A percentile compares a stretch with the other conserved stretches of the same genome.
These are phyloP conservation scores for Orthonychiurus folsomi DNA, from an alignment of 2,888 invertebrate genomes.

Conservation along the genomic window DNA sequence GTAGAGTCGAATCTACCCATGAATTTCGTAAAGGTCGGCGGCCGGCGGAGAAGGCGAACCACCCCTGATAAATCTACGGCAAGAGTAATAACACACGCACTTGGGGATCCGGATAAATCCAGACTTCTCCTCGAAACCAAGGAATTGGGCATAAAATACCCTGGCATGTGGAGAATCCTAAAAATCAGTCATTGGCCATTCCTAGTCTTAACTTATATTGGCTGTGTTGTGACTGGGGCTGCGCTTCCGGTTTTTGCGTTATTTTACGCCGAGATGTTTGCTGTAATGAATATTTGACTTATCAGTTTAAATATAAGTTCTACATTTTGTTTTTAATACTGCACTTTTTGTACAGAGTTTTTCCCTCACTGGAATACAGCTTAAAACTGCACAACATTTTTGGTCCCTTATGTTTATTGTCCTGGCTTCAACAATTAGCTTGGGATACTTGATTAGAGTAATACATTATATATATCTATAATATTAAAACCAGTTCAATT, in stretches of 20 bases:
- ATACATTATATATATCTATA: slow-evolving; percentile 11
- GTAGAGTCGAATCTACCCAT: slow-evolving; percentile 14
- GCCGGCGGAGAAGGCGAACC: background rate
- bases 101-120: slow-evolving; percentile 33
- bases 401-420: slow-evolving; percentile 50
- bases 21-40: background rate
- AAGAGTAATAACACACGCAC: slow-evolving; percentile 17
- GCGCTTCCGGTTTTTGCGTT: slow-evolving; percentile 44
- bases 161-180: slow-evolving; percentile 40
- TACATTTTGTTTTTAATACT: no score
- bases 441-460: slow-evolving; percentile 45
- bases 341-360: no score
- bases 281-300: no score
- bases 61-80: slow-evolving; percentile 19
- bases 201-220: slow-evolving; percentile 41
- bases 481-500: background rate
- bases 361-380: no score
- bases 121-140: slow-evolving; percentile 28
- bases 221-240: slow-evolving; percentile 43
- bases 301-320: no score
- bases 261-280: slow-evolving; percentile 45
- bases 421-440: slow-evolving; percentile 45
- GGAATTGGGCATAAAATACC: slow-evolving; percentile 35
- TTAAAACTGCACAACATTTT: no score
- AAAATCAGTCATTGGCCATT: slow-evolving; percentile 43